Evolutionary conservation across 1,140 invertebrate genomes (phyloP).

Genomic region (Dendroctonus valens): DNA sequence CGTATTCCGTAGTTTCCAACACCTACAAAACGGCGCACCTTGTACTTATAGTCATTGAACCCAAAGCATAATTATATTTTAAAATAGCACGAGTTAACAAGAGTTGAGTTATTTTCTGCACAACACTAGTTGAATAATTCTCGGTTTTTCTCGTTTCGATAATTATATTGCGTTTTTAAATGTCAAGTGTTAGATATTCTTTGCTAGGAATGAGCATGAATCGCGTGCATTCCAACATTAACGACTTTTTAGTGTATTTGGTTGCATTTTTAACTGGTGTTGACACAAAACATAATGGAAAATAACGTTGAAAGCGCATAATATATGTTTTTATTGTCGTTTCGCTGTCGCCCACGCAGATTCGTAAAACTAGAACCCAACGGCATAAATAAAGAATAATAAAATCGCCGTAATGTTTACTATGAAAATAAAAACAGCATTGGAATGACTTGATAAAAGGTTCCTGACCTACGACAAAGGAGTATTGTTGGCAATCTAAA

Average conservation of each 20-base stretch:
- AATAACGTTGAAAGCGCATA: too few relatives aligned
- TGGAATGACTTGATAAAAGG: constrained; percentile 40
- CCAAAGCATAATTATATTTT: constrained; percentile 27
- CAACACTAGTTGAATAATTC: constrained; percentile 25
- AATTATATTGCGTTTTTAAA: constrained; percentile 24
- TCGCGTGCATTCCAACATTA: too few relatives aligned
- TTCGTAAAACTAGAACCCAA: constrained; percentile 1
- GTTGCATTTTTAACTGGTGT: too few relatives aligned
- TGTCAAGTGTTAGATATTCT: constrained; percentile 12
- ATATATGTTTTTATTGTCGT: too few relatives aligned
- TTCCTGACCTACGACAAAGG: constrained; percentile 43
- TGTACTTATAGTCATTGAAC: constrained; percentile 30
- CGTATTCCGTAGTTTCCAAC: constrained; percentile 16
- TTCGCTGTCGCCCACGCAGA: not conserved
- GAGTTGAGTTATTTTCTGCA: constrained; percentile 18
- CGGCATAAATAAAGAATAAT: constrained; percentile 26
- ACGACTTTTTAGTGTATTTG: too few relatives aligned
- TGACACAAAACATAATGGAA: too few relatives aligned
- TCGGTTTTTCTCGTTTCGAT: constrained; percentile 20
- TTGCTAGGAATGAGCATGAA: too few relatives aligned
- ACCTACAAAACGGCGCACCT: constrained; percentile 27
- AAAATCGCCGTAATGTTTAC: constrained; percentile 29
- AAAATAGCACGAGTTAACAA: constrained; percentile 26
- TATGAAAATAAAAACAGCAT: constrained; percentile 34
- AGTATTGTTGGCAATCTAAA: constrained; percentile 33